Conservation (phyloP, 2,113 vertebrate genomes). For the Diphyllodes magnificus region DNA sequence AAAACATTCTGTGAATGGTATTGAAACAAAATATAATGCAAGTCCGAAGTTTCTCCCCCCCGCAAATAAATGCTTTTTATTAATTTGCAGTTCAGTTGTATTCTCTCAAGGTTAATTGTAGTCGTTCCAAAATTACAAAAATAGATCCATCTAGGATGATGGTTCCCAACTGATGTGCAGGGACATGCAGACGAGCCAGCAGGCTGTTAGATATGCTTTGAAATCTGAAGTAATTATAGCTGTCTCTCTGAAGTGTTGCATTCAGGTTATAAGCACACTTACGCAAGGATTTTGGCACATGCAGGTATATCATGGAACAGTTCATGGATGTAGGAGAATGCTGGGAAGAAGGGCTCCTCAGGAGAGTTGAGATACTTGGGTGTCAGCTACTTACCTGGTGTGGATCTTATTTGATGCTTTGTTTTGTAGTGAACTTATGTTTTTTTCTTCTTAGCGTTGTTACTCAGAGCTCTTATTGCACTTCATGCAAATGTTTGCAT, state of each 20-base stretch:
- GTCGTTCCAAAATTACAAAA: background rate
- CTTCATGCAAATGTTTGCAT: background rate
- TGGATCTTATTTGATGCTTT: background rate
- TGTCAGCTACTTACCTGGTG: background rate
- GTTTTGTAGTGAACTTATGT: background rate
- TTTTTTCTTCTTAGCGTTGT: background rate
- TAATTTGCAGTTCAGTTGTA: background rate
- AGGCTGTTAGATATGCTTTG: background rate
- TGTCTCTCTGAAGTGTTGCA: background rate
- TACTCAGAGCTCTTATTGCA: background rate
- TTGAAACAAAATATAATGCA: background rate
- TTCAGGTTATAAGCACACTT: background rate
- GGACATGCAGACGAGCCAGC: background rate
- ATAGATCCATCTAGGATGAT: background rate
- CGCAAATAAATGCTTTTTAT: background rate
- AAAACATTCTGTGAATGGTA: background rate
- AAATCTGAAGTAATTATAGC: background rate
- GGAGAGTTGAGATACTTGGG: background rate
- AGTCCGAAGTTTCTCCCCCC: background rate
- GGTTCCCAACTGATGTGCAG: background rate
- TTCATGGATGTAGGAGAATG: background rate
- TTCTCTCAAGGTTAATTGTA: background rate
- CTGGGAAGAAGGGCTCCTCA: background rate
- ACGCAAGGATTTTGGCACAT: background rate
- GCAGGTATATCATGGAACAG: background rate